Evolutionary conservation across 23 tunicate genomes (phyloP), one percentile per base, ranked within the genome.

Genomic region (Trididemnum miniatum): DNA sequence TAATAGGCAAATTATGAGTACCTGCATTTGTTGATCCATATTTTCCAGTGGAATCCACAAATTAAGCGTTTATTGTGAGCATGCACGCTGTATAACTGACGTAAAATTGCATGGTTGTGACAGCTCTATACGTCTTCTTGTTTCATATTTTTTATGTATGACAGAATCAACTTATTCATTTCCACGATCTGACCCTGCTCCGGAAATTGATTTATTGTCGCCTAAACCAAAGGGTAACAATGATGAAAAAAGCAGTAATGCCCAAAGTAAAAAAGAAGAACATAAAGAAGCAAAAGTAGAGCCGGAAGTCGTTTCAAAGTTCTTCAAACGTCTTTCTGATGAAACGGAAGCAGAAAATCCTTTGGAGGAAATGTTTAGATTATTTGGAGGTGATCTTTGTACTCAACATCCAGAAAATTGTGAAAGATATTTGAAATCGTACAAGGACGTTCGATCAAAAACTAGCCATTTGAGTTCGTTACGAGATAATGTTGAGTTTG

Each of bases 321-420:
- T 86, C 59, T 83, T 83, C 44, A 59, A 62, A 31, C 39, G 38
- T 0, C 78, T 82, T 69, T 27, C 64, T 24, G 38, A 52, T 18
- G 82, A 77, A 2, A 35, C 49, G 12, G 51, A 18, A 2, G 12
- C 82, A 3, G 72, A 34, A 57, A 92, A 86, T 50, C 94, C 98
- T 0, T 38, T 93, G 54, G 98, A 93, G 71, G 94, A 88, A 84
- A 83, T 93, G 98, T 93, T 93, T 65, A 72, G 93, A 1, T 69
- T 93, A 27, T 93, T 89, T 60, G 98, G 98, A 39, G 78, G 89
- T 18, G 88, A 84, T 35, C 54, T 88, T 38, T 84, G 83, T 69
- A 59, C 73, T 22, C 82, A 88, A 59, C 92, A 93, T 63, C 98
- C 98, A 15, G 90, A 93, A 51, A 83, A 83, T 63, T 91, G 87